Base-by-base conservation (phyloP, 2,888 invertebrate genomes). In the Cotesia congregata region DNA sequence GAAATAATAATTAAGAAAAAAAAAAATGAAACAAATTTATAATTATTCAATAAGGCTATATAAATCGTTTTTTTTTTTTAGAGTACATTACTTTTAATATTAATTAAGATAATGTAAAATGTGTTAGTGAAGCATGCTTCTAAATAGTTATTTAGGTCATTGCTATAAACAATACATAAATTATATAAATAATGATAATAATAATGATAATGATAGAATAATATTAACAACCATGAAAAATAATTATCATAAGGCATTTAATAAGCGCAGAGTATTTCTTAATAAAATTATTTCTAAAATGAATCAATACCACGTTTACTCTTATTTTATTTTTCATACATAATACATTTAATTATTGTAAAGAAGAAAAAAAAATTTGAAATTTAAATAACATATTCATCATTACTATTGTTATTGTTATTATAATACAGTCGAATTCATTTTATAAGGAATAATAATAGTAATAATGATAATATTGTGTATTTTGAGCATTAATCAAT, bases 261-360 rank as follows among this genome's bases (percentile, higher is more conserved):
- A 85, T 86, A 87, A 89, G 88, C 89, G 89, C 89, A 88, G 88
- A 89, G 88, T 89, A 89, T 89, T 89, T 89, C 89, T 89, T 89
- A 89, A 89, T 89, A 89, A 89, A 89, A 87, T 86, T 89, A 88
- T 85, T 88, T 86, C 85, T 85, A 84, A 88, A 88, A 88, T 80
- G 82, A 81, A 62, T 38, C 67, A 39, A 61, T 38, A 71, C 64
- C 61, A 68, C 61, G 67, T 72, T 61, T 72, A 17, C n/a, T 60
- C 39, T 72, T 72, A 72, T 64, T 68, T 76, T 65, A 60, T 70
- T 75, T 30, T 71, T 67, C 50, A 75, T 69, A 59, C 72, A 69
- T 60, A 17, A n/a, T 65, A 38, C 40, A 40, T 41, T 64, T 69
- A 20, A 3, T 9, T 60, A 50, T 15, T 70, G 61, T 40, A 67